Evolutionary conservation across 1,140 invertebrate genomes (phyloP), one percentile per base, ranked within the genome.

Genomic region (Sipha flava): DNA sequence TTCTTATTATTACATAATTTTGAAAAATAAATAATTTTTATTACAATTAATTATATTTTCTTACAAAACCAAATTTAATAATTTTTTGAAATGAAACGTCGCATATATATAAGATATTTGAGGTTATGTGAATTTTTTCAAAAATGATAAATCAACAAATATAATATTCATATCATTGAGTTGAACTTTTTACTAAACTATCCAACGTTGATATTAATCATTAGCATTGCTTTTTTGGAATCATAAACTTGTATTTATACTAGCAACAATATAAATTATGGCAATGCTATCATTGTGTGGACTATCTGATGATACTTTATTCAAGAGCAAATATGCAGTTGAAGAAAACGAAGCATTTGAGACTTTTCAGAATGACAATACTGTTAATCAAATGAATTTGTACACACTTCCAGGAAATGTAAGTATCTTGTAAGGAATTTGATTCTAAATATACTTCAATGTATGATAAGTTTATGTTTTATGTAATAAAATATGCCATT

Each of bases 141-240:
- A 77, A 26, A 77, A 75, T 75, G 72, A 75, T 75, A 75, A 75
- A 54, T 75, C 49, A 75, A 75, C 72, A 75, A 75, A 52, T 34
- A 23, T 31, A 31, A n/a, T 73, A 31, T 34, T 52, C 26, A 29
- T 57, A 2, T 21, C 43, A 73, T 21, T 73, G 31, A n/a, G 16
- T 49, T n/a, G 5, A 49, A n/a, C 40, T 43, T 43, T 43, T 3
- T 6, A 43, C 9, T 5, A 62, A n/a, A n/a, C n/a, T n/a, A n/a
- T n/a, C 16, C 18, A n/a, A 62, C 57, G 18, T 62, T 34, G n/a
- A n/a, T n/a, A n/a, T n/a, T n/a, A n/a, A n/a, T n/a, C n/a, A n/a
- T n/a, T n/a, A n/a, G n/a, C n/a, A n/a, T n/a, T n/a, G n/a, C n/a
- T n/a, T n/a, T n/a, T n/a, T n/a, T n/a, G n/a, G n/a, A 0, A 66